Conservation (phyloP, 2,113 vertebrate genomes). For the Petromus typicus region DNA sequence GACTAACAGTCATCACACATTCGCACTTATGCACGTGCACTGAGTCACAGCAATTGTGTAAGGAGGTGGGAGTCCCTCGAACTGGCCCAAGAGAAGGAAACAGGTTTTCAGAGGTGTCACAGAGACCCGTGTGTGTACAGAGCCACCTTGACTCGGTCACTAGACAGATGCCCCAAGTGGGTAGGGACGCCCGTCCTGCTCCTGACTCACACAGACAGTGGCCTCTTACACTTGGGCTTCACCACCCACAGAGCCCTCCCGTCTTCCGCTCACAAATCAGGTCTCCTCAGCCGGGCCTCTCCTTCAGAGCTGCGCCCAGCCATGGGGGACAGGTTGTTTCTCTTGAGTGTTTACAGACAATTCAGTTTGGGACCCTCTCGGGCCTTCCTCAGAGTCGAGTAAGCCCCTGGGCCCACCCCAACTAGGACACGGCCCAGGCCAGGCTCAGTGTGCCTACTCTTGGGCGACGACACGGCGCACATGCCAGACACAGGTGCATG, state of each 20-base stretch:
- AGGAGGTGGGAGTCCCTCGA: too few species aligned
- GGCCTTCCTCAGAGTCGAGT: background rate
- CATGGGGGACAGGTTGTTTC: background rate
- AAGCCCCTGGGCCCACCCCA: too few species aligned
- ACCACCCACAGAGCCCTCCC: too few species aligned
- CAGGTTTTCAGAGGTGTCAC: background rate
- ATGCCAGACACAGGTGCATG: too few species aligned
- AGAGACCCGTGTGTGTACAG: background rate
- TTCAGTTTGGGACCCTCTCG: background rate
- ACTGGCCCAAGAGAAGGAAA: background rate
- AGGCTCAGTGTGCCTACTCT: background rate
- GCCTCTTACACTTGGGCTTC: background rate
- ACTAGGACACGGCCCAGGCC: fast-evolving
- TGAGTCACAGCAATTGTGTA: background rate
- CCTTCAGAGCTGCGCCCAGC: background rate
- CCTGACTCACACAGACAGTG: background rate
- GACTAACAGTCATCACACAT: background rate
- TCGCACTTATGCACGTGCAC: background rate
- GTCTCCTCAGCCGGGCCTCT: fast-evolving
- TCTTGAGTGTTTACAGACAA: background rate
- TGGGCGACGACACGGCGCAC: fast-evolving
- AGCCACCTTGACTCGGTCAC: background rate
- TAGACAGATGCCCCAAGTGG: background rate
- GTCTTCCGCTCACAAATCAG: background rate
- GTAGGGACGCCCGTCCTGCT: background rate